phyloP scores from a whole-genome alignment of 2,113 vertebrate species.

The Panthera uncia region DNA sequence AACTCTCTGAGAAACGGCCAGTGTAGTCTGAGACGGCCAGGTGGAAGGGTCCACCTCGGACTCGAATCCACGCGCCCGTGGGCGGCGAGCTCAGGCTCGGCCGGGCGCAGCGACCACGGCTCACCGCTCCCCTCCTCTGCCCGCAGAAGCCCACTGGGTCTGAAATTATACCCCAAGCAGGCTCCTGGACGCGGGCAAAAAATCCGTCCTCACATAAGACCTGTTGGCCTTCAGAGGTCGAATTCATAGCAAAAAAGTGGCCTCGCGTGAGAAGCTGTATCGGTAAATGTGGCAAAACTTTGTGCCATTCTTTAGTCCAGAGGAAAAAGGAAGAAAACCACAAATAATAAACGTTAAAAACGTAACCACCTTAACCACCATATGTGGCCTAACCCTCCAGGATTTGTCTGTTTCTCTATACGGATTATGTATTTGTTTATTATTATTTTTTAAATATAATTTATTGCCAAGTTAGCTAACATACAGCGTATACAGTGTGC shows the following conservation, averaged over 20 bases:
- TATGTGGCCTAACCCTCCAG: too few species aligned
- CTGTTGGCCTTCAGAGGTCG: background rate
- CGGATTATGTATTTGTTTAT: too few species aligned
- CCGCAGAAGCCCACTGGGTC: background rate
- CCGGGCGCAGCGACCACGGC: accelerated
- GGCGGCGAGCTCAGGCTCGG: background rate
- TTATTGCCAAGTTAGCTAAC: too few species aligned
- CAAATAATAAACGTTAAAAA: background rate
- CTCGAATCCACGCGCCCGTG: accelerated
- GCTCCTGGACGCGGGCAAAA: background rate
- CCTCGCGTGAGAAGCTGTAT: accelerated
- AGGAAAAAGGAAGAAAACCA: background rate
- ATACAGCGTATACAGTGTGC: too few species aligned
- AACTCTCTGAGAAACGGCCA: background rate
- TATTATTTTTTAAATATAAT: too few species aligned
- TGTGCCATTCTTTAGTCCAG: background rate
- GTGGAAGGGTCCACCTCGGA: background rate
- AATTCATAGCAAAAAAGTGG: background rate
- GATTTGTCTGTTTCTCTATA: accelerated
- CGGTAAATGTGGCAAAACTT: background rate
- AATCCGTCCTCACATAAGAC: background rate
- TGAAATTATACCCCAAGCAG: background rate
- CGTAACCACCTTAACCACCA: accelerated
- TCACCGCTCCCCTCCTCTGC: background rate
- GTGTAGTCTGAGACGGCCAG: background rate